Conservation (phyloP, 2,888 invertebrate species). For the Tipula helvola region DNA sequence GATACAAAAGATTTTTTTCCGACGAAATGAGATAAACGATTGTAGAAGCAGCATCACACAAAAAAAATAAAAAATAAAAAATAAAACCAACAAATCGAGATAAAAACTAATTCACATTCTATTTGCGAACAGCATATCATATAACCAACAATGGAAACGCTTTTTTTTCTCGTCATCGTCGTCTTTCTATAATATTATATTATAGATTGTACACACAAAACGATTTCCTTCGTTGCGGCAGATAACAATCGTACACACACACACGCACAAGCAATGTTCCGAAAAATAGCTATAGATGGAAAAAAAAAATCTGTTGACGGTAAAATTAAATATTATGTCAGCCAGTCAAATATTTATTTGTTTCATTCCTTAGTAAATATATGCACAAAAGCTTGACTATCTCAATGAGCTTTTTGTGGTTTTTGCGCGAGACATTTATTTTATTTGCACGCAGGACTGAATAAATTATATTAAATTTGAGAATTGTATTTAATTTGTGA, state of each 20-base stretch:
- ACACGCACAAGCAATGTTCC: background rate
- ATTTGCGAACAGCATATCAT: background rate
- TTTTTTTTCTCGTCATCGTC: background rate
- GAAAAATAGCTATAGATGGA: background rate
- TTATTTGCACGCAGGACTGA: background rate
- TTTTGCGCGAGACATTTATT: background rate
- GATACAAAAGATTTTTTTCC: background rate
- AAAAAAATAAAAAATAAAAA: background rate
- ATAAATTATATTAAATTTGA: background rate
- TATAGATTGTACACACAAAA: background rate
- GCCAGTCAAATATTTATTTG: background rate
- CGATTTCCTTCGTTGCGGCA: background rate
- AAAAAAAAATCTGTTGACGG: background rate
- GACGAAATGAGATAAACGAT: background rate
- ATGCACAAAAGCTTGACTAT: background rate
- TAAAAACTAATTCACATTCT: slow-evolving; percentile 4
- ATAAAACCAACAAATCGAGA: background rate
- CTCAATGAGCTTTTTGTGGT: background rate
- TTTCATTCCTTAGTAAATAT: background rate
- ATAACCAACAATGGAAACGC: background rate
- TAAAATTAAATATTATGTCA: background rate
- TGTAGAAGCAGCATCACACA: background rate
- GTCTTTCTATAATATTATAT: background rate
- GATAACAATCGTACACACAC: background rate
- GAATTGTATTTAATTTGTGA: too few species aligned